Conservation (phyloP, 2,113 vertebrate species). For the Ceyx margarethae region DNA sequence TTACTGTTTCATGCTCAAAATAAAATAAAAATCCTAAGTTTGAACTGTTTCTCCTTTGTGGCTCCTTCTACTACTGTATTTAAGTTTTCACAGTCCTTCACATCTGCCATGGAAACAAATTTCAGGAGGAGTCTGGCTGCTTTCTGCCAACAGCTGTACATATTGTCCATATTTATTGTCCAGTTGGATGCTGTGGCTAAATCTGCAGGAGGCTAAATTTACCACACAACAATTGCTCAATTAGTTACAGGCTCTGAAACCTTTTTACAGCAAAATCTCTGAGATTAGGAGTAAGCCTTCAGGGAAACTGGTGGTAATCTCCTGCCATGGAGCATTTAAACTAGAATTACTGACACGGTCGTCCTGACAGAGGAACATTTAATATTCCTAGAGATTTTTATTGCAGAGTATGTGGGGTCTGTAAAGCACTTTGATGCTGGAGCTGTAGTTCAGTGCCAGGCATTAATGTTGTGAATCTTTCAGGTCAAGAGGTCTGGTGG, state of each 20-base stretch:
- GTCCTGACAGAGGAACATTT: neutral
- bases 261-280: neutral
- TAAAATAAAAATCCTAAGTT: neutral
- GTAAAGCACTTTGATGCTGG: conserved; percentile 6
- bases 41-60: neutral
- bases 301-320: neutral
- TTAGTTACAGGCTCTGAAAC: neutral
- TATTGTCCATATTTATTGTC: neutral
- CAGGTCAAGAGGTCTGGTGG: neutral
- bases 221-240: neutral
- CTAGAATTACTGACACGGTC: neutral
- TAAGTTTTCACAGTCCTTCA: neutral
- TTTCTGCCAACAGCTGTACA: neutral
- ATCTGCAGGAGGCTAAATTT: neutral
- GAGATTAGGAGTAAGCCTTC: neutral
- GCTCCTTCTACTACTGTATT: neutral
- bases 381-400: neutral
- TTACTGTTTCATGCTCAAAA: neutral
- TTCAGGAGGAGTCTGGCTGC: neutral
- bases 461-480: neutral
- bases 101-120: neutral
- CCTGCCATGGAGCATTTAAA: neutral
- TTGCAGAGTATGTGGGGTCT: neutral
- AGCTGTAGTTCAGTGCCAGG: neutral
- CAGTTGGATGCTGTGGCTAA: neutral